phyloP scores from a whole-genome alignment of 2,797 vertebrate species.

The Molossus alvarezi region DNA sequence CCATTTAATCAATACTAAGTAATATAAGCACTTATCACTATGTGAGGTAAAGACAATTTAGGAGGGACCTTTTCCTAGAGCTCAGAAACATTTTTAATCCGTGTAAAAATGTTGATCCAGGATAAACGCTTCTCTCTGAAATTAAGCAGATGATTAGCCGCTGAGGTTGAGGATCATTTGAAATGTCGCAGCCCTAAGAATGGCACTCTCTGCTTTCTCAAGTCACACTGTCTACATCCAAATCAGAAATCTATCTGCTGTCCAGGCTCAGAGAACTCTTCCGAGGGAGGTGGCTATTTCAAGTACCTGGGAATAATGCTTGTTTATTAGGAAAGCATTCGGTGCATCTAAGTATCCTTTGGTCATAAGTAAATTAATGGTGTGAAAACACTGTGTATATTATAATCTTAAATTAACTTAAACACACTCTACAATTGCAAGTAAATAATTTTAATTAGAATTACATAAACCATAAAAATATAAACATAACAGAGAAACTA shows the following conservation, averaged over 20 bases:
- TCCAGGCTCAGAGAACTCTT: neutral
- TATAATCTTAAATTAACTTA: slow-evolving; percentile 56
- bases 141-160: neutral
- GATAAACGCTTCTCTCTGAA: slow-evolving; percentile 3
- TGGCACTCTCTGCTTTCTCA: neutral
- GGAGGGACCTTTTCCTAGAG: slow-evolving; percentile 8
- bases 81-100: slow-evolving; percentile 65
- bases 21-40: slow-evolving; percentile 71
- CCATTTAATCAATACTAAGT: slow-evolving; percentile 75
- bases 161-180: neutral
- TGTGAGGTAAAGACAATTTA: slow-evolving; percentile 16
- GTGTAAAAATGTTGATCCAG: neutral
- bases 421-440: neutral
- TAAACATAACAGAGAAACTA: neutral
- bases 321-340: neutral
- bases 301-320: neutral
- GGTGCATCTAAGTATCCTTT: neutral
- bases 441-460: slow-evolving; percentile 56
- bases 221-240: neutral
- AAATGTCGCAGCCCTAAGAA: neutral
- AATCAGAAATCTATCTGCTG: neutral
- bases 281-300: neutral
- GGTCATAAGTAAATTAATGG: neutral
- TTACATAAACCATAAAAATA: neutral
- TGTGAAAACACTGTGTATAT: neutral